Evolutionary conservation across 1,140 invertebrate genomes (phyloP).

Genomic region (Drosophila baimaii): DNA sequence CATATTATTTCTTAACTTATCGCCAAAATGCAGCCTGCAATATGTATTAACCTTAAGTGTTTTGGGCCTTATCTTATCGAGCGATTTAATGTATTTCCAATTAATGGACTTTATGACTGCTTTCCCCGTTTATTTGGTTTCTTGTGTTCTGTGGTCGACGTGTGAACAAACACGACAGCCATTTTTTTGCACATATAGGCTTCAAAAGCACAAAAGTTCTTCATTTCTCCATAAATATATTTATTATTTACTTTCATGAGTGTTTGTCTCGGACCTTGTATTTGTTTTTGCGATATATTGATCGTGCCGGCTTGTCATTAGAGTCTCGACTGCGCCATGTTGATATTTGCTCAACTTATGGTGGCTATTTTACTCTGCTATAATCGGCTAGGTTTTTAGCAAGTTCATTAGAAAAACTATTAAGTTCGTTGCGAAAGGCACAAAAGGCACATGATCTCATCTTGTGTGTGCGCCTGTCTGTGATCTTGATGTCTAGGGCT

Average conservation of each 20-base stretch:
- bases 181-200: conserved; percentile 37
- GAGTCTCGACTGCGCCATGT: conserved; percentile 28
- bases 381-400: conserved; percentile 50
- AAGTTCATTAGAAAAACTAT: conserved; percentile 60
- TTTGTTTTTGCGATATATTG: conserved; percentile 50
- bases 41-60: conserved; percentile 16
- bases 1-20: conserved; percentile 41
- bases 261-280: conserved; percentile 51
- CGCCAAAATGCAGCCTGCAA: conserved; percentile 52
- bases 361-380: conserved; percentile 30
- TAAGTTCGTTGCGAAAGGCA: conserved; percentile 33
- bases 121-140: conserved; percentile 37
- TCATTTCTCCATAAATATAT: conserved; percentile 10
- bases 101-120: conserved; percentile 27
- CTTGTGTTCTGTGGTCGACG: conserved; percentile 62
- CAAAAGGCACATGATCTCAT: conserved; percentile 68
- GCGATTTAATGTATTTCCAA: conserved; percentile 55
- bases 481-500: conserved; percentile 23
- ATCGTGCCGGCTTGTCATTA: conserved; percentile 50
- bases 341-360: conserved; percentile 63
- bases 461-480: conserved; percentile 13
- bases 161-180: conserved; percentile 61
- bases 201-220: conserved; percentile 9
- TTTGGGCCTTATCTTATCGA: conserved; percentile 65
- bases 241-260: conserved; percentile 25